Base-by-base conservation (phyloP, 2,888 invertebrate genomes). In the Hyalella azteca region DNA sequence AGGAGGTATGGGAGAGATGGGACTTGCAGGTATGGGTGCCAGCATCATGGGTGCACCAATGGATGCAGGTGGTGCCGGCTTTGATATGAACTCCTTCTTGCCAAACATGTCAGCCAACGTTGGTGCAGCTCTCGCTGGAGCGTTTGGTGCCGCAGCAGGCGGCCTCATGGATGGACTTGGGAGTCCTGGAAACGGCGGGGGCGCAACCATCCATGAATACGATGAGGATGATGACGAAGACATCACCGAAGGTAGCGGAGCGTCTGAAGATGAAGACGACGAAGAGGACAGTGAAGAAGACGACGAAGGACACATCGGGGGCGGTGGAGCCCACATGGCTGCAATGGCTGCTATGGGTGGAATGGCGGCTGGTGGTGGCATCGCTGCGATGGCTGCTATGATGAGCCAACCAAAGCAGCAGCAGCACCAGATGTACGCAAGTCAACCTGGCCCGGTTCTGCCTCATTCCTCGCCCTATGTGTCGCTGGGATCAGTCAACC, bases 41-140 rank as follows among this genome's bases (percentile, higher is more conserved):
- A 66, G 80, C 19, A 80, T 81, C 36, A 83, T 83, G 83, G 83
- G 81, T 0, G 50, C 76, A 22, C 73, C 81, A 15, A 82, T 84
- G 84, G 84, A 84, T 19, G 83, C 81, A 15, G 77, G 77, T 26
- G 78, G 54, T 9, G 83, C 80, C 22, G 80, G 79, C 29, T 81
- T 84, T 45, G 80, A 80, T 48, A 82, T 84, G 82, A 81, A 80
- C n/a, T 81, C 82, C 13, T 82, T 84, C 73, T 36, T 84, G 15
- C 84, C 84, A 19, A 73, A 80, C 66, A 84, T 82, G 81, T 79
- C 79, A 36, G 45, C 79, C 11, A 81, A 82, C 32, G 81, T 84
- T 66, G 81, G 81, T 7, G 84, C 81, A 13, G 75, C 82, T 3
- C 73, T 83, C 2, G 83, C 83, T 3, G 83, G 83, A 0, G 83